Conservation (phyloP, 2,113 vertebrate genomes). For the Oryzias celebensis region DNA sequence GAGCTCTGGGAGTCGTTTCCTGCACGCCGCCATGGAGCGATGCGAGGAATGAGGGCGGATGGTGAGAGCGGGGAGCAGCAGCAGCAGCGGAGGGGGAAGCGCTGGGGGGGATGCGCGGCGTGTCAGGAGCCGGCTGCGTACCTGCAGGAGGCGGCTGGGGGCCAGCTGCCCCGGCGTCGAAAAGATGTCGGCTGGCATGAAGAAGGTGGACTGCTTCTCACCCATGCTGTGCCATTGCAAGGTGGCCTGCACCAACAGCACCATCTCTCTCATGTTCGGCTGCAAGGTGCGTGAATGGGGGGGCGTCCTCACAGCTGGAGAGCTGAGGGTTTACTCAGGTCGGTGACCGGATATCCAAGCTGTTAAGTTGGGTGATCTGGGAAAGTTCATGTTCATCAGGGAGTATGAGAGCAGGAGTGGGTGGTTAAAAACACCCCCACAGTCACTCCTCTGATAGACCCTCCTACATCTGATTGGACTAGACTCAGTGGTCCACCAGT, state of each 20-base stretch:
- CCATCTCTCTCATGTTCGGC: conserved; percentile 89
- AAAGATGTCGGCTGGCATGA: conserved; percentile 83
- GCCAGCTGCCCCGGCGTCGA: conserved; percentile 78
- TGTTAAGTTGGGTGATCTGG: too few species aligned
- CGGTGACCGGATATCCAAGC: too few species aligned
- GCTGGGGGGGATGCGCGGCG: conserved; percentile 35
- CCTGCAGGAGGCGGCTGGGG: conserved; percentile 66
- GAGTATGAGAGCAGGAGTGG: too few species aligned
- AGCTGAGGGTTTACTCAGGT: too few species aligned
- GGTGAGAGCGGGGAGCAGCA: conserved; percentile 82
- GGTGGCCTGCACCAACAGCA: conserved; percentile 87
- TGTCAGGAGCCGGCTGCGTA: conserved; percentile 71
- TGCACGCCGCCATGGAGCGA: conserved; percentile 71
- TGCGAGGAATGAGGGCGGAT: conserved; percentile 84
- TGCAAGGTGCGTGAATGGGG: conserved; percentile 84
- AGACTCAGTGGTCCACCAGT: too few species aligned
- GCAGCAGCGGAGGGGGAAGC: conserved; percentile 53
- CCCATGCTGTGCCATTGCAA: conserved; percentile 88
- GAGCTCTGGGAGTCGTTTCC: conserved; percentile 65
- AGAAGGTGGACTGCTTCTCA: conserved; percentile 87
- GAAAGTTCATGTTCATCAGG: too few species aligned
- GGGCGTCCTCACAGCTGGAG: too few species aligned
- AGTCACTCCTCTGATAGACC: too few species aligned
- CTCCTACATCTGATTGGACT: too few species aligned
- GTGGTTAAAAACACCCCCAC: too few species aligned